These are phyloP conservation scores for Euwallacea similis DNA, from an alignment of 1,140 invertebrate species.

Conservation along the genomic window DNA sequence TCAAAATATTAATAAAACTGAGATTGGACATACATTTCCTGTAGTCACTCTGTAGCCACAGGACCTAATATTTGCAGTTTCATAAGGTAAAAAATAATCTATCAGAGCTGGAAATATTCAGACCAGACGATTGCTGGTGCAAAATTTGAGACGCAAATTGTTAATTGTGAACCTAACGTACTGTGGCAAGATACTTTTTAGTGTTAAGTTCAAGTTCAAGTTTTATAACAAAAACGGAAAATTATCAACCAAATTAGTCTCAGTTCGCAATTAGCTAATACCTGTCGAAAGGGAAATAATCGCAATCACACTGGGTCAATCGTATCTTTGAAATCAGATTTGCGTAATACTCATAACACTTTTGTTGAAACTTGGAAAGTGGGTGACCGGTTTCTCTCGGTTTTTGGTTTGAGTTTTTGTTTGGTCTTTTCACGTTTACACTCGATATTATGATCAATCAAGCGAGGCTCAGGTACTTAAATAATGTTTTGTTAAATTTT, in stretches of 20 bases:
- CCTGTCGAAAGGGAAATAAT: background rate
- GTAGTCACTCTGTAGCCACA: too few species aligned
- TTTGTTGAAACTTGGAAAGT: constrained; percentile 12
- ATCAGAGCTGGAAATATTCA: too few species aligned
- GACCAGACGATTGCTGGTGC: too few species aligned
- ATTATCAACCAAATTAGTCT: too few species aligned
- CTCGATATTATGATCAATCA: background rate
- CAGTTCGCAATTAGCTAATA: background rate
- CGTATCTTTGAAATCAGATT: background rate
- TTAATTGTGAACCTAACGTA: background rate
- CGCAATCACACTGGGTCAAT: background rate
- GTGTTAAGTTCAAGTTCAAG: background rate
- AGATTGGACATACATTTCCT: too few species aligned
- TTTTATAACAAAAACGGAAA: background rate
- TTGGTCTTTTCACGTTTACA: background rate
- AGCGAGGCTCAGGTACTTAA: background rate
- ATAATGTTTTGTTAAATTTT: too few species aligned
- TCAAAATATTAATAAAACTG: too few species aligned
- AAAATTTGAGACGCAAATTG: background rate
- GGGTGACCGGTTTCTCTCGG: background rate
- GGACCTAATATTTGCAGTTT: too few species aligned
- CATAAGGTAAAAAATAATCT: too few species aligned
- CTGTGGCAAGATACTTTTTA: background rate
- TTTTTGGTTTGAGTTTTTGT: constrained; percentile 5
- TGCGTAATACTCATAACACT: constrained; percentile 5